Percentiles rank a stretch among this genome's conserved stretches.
Conservation (phyloP, 2,797 vertebrate species). For the Geotrypetes seraphini region DNA sequence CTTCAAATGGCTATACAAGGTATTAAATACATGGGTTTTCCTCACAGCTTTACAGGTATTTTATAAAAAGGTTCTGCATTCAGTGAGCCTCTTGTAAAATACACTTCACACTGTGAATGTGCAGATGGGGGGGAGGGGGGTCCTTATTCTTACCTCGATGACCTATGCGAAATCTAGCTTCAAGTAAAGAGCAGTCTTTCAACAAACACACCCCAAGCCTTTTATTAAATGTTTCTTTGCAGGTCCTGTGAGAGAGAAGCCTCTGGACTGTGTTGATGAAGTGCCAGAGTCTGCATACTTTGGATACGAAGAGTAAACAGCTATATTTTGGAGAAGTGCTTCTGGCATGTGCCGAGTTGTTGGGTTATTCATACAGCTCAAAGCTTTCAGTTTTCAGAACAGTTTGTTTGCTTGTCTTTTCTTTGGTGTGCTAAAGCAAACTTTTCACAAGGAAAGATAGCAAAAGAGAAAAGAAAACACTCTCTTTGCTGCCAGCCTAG, state of each 20-base stretch:
- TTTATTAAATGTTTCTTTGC: too few relatives aligned
- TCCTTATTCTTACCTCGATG: too few relatives aligned
- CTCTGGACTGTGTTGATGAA: slow-evolving; percentile 7
- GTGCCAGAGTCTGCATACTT: slow-evolving; percentile 14
- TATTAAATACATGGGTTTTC: too few relatives aligned
- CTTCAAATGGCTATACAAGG: too few relatives aligned
- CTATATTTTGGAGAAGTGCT: background rate
- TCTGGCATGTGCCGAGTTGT: slow-evolving; percentile 1
- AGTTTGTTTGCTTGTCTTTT: background rate
- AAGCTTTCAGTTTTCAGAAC: background rate
- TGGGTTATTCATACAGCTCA: slow-evolving; percentile 7
- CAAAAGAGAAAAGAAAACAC: slow-evolving; percentile 20
- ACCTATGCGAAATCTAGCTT: too few relatives aligned
- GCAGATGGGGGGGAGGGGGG: too few relatives aligned
- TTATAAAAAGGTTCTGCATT: too few relatives aligned
- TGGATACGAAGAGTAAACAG: background rate
- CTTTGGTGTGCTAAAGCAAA: slow-evolving; percentile 16
- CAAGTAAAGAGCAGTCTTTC: slow-evolving; percentile 12
- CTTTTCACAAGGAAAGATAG: slow-evolving; percentile 15
- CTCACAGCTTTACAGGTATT: too few relatives aligned
- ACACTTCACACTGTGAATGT: too few relatives aligned
- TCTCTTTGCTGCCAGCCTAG: slow-evolving; percentile 18
- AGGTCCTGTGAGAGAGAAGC: slow-evolving; percentile 3
- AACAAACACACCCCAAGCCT: slow-evolving; percentile 25
- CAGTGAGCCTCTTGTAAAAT: too few relatives aligned